These are phyloP conservation scores for Metalampra italica DNA, from an alignment of 2,888 invertebrate species.

Conservation along the genomic window DNA sequence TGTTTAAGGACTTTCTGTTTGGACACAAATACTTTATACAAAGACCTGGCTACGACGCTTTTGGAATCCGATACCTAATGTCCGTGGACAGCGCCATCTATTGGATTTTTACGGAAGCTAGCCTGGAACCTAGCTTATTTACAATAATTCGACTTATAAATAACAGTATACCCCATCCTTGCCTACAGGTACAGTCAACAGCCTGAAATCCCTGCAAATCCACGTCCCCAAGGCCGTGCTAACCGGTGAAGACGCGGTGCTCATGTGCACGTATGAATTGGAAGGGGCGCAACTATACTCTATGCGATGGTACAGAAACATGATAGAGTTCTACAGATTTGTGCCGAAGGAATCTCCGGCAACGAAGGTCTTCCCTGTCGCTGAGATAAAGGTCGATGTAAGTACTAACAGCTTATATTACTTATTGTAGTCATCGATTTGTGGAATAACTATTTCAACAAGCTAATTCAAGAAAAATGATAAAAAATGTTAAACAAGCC, in stretches of 20 bases:
- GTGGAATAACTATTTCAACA: no score
- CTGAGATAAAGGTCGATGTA: slow-evolving; percentile 86
- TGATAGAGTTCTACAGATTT: slow-evolving; percentile 86
- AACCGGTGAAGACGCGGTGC: slow-evolving; percentile 70
- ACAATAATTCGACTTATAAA: no score
- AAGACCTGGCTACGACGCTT: no score
- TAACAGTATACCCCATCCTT: not conserved
- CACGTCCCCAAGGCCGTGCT: slow-evolving; percentile 76
- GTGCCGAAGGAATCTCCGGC: slow-evolving; percentile 86
- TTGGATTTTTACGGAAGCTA: no score
- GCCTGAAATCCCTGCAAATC: slow-evolving; percentile 65
- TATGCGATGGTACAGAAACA: slow-evolving; percentile 87
- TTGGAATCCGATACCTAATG: no score
- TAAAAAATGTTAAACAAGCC: no score
- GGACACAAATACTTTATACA: no score
- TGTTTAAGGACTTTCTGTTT: no score
- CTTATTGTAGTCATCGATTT: no score
- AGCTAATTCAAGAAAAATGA: no score
- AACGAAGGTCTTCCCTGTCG: slow-evolving; percentile 82
- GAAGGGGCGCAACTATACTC: slow-evolving; percentile 84
- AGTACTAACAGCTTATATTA: slow-evolving; percentile 70
- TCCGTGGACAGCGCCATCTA: no score
- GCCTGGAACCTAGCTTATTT: no score
- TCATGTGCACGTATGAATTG: slow-evolving; percentile 77
- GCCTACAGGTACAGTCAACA: slow-evolving; percentile 59